Base-by-base conservation (phyloP, 1,140 invertebrate genomes). In the Drosophila lacteicornis region DNA sequence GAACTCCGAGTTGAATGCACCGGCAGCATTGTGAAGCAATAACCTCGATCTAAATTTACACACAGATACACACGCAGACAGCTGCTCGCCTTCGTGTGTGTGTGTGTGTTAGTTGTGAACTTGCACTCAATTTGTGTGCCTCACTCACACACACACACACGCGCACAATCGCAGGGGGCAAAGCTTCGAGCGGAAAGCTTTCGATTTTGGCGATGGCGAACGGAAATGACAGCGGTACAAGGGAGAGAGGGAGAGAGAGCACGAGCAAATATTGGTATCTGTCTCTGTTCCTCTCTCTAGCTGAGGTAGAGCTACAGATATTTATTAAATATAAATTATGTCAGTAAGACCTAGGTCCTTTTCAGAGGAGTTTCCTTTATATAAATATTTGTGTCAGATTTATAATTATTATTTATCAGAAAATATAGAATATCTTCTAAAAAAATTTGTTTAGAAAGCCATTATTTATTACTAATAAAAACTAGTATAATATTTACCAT, bases 11-110 rank as follows among this genome's bases (percentile, higher is more conserved):
- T 91, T 91, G 88, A 91, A 91, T 91, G 88, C 57, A 85, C 88
- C 79, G 60, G 67, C 83, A 85, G 88, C 88, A 91, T 87, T 88
- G 83, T 81, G 81, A 87, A 82, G 88, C 88, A 85, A 85, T 88
- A 91, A 70, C 88, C 88, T 91, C 88, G 88, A 91, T 91, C 88
- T 84, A 91, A 79, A 91, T 91, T 88, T 84, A 84, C 83, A 91
- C 81, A 91, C 63, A 87, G 73, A 86, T 75, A 91, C 81, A 67
- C 56, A 71, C 66, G 68, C 53, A 70, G 49, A 69, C 53, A 58
- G 42, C 50, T 71, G 68, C 76, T 77, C 30, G 57, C 56, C 27
- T 75, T 11, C 40, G 62, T 57, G 46, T 49, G 49, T 42, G 66
- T 50, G 40, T 65, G 59, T 46, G 65, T 71, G 36, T 73, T 80